Evolutionary conservation across 2,113 vertebrate species (phyloP), one percentile per base, ranked within the genome.

Genomic region (Tyrannus savana): DNA sequence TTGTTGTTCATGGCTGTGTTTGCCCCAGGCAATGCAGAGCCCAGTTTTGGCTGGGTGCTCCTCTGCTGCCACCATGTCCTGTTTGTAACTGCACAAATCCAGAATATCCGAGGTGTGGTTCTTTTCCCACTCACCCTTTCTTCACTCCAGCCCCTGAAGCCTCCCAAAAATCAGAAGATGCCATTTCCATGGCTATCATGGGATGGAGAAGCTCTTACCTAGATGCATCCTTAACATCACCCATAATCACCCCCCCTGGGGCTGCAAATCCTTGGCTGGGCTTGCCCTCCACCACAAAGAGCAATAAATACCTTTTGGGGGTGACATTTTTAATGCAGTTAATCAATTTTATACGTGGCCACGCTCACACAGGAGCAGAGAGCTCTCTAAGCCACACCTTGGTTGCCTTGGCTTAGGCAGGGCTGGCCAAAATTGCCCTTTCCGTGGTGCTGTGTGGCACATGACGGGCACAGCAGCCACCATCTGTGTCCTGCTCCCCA

Each of bases 101-200:
- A 5, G 62, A 68, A 33, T 19, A 37, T 47, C 55, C 59, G 7
- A 42, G 30, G 23, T n/a, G 46, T 64, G 39, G 21, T 25, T 42
- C 64, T 62, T 68, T 53, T 24, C 60, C 49, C 31, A 16, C 16
- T 21, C 16, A 3, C 14, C 35, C 50, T 69, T 64, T 23, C 55
- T 37, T 55, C 30, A 24, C 18, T 44, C 46, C 23, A 7, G 3
- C 35, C 41, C 25, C 37, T 49, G 68, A 76, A 59, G 50, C 79
- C 39, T 41, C 39, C 39, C 39, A 41, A 41, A 41, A 41, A 41
- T 41, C 39, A 89, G 75, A 63, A 93, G 91, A 80, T 91, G 80
- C 75, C 69, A 93, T 91, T 91, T 85, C 94, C 88, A 89, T 88
- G 81, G 91, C 79, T 93, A 93, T 64, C 19, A 60, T 67, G 80